Evolutionary conservation across 2,797 vertebrate species (phyloP).

Genomic region (Bradypus variegatus): DNA sequence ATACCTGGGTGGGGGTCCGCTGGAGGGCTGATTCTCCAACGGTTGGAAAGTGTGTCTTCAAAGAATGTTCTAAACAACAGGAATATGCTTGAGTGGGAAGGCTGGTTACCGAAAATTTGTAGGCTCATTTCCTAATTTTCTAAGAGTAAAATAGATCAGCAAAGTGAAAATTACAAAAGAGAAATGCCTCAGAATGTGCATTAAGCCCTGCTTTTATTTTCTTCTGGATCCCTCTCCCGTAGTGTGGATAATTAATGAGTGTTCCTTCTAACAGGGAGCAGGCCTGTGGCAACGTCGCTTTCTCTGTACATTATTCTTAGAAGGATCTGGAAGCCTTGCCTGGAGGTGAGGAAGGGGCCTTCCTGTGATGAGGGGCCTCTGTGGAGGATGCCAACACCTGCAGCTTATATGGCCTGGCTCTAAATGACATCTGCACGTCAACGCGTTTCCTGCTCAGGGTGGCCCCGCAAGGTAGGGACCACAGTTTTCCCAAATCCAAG

Average conservation of each 20-base stretch:
- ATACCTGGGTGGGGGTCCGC: rapidly evolving
- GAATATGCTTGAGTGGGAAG: rapidly evolving
- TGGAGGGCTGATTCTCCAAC: rapidly evolving
- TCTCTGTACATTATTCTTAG: rapidly evolving
- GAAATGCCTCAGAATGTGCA: rapidly evolving
- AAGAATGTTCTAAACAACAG: background rate
- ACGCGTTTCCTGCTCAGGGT: too few species aligned
- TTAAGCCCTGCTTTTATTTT: rapidly evolving
- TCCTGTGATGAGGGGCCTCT: background rate
- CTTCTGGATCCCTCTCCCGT: background rate
- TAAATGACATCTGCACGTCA: background rate
- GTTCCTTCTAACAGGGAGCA: background rate
- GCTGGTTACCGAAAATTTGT: too few species aligned
- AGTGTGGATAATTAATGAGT: rapidly evolving
- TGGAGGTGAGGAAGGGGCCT: background rate
- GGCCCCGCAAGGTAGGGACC: background rate
- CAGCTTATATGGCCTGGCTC: background rate
- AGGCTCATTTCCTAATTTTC: rapidly evolving
- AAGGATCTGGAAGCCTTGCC: background rate
- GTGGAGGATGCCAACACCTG: rapidly evolving
- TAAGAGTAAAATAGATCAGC: background rate
- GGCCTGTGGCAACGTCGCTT: rapidly evolving
- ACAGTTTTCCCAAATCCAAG: rapidly evolving
- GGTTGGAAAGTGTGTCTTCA: background rate
- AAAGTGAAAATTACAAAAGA: background rate